Conservation (phyloP, 2,888 invertebrate genomes). For the Leptogaster cylindrica region DNA sequence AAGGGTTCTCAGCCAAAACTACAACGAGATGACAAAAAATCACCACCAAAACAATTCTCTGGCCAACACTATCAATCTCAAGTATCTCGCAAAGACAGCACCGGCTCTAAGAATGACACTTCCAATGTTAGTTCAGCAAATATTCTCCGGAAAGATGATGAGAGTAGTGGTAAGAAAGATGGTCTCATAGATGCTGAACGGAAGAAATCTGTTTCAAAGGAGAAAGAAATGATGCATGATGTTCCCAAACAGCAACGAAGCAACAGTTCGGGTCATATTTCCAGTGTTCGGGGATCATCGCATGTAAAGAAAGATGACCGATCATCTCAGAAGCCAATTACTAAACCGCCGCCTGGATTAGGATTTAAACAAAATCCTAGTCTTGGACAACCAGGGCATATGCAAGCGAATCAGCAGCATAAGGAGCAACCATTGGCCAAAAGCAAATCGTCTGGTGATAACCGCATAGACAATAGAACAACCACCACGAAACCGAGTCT, state of each 20-base stretch:
- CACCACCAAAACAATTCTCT: slow-evolving; percentile 52
- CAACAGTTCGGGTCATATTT: slow-evolving; percentile 49
- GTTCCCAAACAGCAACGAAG: slow-evolving; percentile 48
- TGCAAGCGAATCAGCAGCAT: slow-evolving; percentile 62
- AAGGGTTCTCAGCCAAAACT: slow-evolving; percentile 50
- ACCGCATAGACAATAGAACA: slow-evolving; percentile 49
- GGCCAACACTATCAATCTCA: slow-evolving; percentile 46
- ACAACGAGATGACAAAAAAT: slow-evolving; percentile 50
- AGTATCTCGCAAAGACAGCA: slow-evolving; percentile 33
- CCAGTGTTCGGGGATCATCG: slow-evolving; percentile 40
- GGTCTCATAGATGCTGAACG: slow-evolving; percentile 66
- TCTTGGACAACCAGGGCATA: slow-evolving; percentile 55
- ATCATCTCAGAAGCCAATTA: slow-evolving; percentile 47
- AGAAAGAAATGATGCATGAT: slow-evolving; percentile 52
- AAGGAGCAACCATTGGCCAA: slow-evolving; percentile 63
- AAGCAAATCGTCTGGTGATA: slow-evolving; percentile 40
- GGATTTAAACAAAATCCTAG: slow-evolving; percentile 48
- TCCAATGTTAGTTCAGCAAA: slow-evolving; percentile 45
- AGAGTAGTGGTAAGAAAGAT: slow-evolving; percentile 81
- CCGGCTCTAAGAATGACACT: slow-evolving; percentile 38
- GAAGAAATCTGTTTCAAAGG: slow-evolving; percentile 53
- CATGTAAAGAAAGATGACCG: slow-evolving; percentile 53
- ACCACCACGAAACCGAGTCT: slow-evolving; percentile 64
- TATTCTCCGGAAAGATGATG: slow-evolving; percentile 56
- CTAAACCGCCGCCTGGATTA: slow-evolving; percentile 53